phyloP scores from a whole-genome alignment of 2,113 vertebrate genomes.

The Prionailurus viverrinus region DNA sequence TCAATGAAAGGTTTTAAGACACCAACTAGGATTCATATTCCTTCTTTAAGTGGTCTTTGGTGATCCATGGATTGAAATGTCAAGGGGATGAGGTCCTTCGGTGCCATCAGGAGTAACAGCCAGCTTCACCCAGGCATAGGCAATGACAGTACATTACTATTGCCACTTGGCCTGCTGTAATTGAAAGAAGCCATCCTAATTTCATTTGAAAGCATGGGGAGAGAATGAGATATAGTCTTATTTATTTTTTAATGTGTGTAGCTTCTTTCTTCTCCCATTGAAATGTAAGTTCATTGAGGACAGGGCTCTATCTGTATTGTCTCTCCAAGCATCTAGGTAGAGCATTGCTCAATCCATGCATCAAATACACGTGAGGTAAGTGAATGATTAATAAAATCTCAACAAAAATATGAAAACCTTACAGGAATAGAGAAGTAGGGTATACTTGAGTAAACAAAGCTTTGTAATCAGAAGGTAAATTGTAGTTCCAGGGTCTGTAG shows the following conservation, averaged over 20 bases:
- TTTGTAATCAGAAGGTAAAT: neutral
- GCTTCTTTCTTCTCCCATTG: neutral
- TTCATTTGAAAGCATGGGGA: neutral
- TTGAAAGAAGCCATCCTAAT: neutral
- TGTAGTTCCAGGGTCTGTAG: accelerated
- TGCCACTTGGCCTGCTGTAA: accelerated
- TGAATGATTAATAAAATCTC: neutral
- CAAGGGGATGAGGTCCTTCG: neutral
- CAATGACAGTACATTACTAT: neutral
- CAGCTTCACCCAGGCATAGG: accelerated
- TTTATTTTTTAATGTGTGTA: neutral
- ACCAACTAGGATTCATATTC: neutral
- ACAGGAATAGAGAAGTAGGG: neutral
- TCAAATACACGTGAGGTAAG: neutral
- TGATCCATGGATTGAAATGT: neutral
- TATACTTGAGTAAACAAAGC: neutral
- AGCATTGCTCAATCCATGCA: neutral
- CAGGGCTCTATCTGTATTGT: neutral
- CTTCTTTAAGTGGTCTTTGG: neutral
- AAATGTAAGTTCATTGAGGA: neutral
- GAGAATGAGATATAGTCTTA: neutral
- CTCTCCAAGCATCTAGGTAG: neutral
- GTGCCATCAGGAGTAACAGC: neutral
- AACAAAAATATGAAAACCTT: neutral
- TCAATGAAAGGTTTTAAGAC: neutral